Base-by-base conservation (phyloP, 2,888 invertebrate genomes). In the Scelioninae gen. 1 region DNA sequence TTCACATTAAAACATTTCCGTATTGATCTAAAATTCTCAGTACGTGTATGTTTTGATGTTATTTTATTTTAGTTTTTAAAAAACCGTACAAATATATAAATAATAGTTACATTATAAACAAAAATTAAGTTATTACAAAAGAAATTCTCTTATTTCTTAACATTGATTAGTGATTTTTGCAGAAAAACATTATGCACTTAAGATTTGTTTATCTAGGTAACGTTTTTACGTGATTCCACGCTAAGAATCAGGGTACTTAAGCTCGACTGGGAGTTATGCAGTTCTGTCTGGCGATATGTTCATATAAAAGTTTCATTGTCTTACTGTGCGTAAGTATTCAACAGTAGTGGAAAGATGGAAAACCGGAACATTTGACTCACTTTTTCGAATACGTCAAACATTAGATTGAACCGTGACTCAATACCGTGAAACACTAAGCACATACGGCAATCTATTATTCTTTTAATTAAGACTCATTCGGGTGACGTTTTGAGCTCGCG, bases 311-410 rank as follows among this genome's bases (percentile, higher is more conserved):
- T 84, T 80, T 74, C 74, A 62, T 77, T 51, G 74, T 68, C 80
- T 83, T 80, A 76, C 80, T 74, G 60, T 78, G 84, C 58, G 63
- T 63, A 68, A 40, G 55, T 40, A 38, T 62, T 55, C 11, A 47
- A 29, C 16, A 47, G 75, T 58, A 66, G 85, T 85, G 85, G 85
- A 86, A 87, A 85, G 87, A 87, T 85, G 87, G 87, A 87, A 88
- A 89, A 89, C 90, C 90, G 89, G 90, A 89, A 90, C 88, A 84
- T 69, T 69, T 63, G 74, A 63, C 71, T 81, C 75, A 58, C 58
- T 82, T 76, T 82, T 76, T 76, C 71, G 53, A 49, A 65, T 45
- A 49, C 53, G 49, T 81, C 71, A 71, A 71, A 58, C 43, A 71
- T 71, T 45, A 40, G 7, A 62, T 60, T 15, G 38, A 68, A 47